These are phyloP conservation scores for Diplazon laetatorius DNA, from an alignment of 2,888 invertebrate species.

Conservation along the genomic window DNA sequence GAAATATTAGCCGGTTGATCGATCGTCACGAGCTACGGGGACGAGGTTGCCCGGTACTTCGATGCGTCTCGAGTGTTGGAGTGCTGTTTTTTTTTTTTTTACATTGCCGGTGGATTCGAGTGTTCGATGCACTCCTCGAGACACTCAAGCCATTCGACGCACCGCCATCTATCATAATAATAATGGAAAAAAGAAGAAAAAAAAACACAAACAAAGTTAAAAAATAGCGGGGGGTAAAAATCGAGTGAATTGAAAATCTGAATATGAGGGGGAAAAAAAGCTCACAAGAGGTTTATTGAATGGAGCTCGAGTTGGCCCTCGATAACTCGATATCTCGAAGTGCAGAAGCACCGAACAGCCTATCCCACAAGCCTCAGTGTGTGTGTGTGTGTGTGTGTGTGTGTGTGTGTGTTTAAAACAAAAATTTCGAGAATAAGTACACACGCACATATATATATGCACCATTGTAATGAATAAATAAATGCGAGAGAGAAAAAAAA, in stretches of 20 bases:
- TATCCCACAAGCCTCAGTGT: too few relatives aligned
- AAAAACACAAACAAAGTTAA: neutral
- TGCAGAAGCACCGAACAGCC: constrained; percentile 17
- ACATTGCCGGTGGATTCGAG: constrained; percentile 5
- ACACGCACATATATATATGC: constrained; percentile 8
- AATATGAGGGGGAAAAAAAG: constrained; percentile 9
- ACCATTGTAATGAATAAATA: constrained; percentile 45
- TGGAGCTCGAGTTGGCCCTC: constrained; percentile 15
- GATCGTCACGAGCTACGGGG: neutral
- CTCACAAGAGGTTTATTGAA: constrained; percentile 28
- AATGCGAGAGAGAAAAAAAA: constrained; percentile 26
- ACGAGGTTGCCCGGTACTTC: neutral
- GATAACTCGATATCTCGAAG: constrained; percentile 31
- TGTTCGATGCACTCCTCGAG: neutral
- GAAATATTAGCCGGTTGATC: constrained; percentile 2
- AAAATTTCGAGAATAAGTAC: too few relatives aligned
- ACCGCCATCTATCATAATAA: constrained; percentile 2
- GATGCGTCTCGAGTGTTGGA: constrained; percentile 20
- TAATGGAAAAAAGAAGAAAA: constrained; percentile 1
- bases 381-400: too few relatives aligned
- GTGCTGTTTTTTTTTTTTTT: constrained; percentile 6
- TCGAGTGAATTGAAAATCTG: neutral
- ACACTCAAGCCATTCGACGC: constrained; percentile 25
- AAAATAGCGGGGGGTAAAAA: neutral
- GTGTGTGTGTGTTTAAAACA: constrained; percentile 36